phyloP scores from a whole-genome alignment of 2,797 vertebrate species.

The Adrianichthys oophorus region DNA sequence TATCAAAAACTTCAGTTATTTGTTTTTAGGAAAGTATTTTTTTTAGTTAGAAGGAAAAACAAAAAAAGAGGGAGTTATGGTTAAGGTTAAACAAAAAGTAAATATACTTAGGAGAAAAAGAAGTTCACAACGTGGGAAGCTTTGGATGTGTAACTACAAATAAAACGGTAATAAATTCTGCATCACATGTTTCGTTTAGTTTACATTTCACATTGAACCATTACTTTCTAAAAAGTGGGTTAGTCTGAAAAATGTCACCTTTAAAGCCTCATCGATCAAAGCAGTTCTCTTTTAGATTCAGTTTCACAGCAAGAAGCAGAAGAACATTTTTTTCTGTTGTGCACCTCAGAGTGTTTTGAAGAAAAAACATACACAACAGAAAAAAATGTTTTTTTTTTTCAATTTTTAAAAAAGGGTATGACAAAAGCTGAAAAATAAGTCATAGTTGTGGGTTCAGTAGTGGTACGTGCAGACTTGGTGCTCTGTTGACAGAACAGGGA shows the following conservation, averaged over 20 bases:
- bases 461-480: conserved; percentile 25
- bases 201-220: conserved; percentile 32
- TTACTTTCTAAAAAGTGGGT: conserved; percentile 37
- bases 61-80: conserved; percentile 5
- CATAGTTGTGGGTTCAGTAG: conserved; percentile 24
- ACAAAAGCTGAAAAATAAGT: conserved; percentile 11
- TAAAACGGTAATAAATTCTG: conserved; percentile 15
- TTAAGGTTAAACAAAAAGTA: neutral
- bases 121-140: conserved; percentile 4
- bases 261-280: conserved; percentile 57
- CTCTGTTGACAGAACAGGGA: conserved; percentile 35
- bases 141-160: conserved; percentile 4
- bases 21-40: neutral
- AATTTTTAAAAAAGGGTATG: conserved; percentile 3
- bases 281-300: conserved; percentile 53
- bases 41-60: conserved; percentile 6
- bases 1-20: too few relatives aligned
- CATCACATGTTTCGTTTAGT: conserved; percentile 23
- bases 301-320: conserved; percentile 35
- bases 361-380: conserved; percentile 28
- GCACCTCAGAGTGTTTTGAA: conserved; percentile 12
- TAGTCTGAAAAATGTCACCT: conserved; percentile 52
- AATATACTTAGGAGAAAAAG: conserved; percentile 5
- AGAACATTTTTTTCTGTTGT: conserved; percentile 17
- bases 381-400: neutral